Evolutionary conservation across 2,113 vertebrate genomes (phyloP), one percentile per base, ranked within the genome.

Genomic region (Eurystomus gularis): DNA sequence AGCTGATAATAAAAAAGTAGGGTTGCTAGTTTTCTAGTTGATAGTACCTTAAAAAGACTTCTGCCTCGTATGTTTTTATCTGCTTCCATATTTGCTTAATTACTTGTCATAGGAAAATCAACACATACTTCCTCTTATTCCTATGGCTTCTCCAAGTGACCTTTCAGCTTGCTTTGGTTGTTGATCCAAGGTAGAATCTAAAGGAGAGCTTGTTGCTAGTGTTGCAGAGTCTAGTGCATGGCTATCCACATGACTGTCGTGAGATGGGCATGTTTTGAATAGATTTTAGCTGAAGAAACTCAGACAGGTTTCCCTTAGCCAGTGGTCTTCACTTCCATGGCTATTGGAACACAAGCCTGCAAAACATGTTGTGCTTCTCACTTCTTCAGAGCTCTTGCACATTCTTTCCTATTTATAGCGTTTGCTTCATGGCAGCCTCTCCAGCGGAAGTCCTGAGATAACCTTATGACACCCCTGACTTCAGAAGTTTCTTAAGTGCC

Each of bases 331-430:
- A n/a, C 49, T 82, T 76, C 61, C n/a, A 12, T 10, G 46, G 46
- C 92, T 92, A 3, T 94, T 7, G 3, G 90, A 91, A 44, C 44
- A 62, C 77, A 90, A 24, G 73, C 83, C 81, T 84, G 81, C 58
- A 46, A 91, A 73, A 79, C 86, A 84, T 29, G 60, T 49, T 92
- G 39, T 87, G 83, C 93, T 89, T 57, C 93, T 95, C 31, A 26
- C 73, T 94, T 71, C 69, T 46, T 86, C 1, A 1, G 83, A 76
- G 61, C 86, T 79, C 83, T 97, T 92, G 92, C 90, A 89, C 65
- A 65, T 96, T 94, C 88, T 91, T 88, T 69, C 81, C 94, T 94
- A 94, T 96, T 94, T 94, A 94, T 94, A 94, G 96, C 48, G 65
- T 57, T 90, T 86, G 80, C 65, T 92, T 89, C 70, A 49, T 58